Percentiles rank a stretch among this genome's conserved stretches.
Conservation (phyloP, 2,888 invertebrate genomes). For the Melinaea menophilus region DNA sequence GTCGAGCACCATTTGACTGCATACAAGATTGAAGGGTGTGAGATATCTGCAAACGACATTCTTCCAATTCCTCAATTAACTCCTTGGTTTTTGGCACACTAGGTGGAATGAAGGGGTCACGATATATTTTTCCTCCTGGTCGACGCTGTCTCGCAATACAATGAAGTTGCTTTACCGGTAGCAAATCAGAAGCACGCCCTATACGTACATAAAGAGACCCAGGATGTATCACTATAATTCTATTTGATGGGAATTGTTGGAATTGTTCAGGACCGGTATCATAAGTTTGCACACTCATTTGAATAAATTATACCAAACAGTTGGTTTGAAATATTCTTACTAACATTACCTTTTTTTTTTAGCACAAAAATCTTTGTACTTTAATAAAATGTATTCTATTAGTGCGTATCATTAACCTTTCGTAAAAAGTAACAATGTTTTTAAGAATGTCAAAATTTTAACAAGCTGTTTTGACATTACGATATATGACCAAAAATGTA, state of each 20-base stretch:
- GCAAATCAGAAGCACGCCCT: conserved; percentile 92
- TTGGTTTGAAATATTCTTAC: not conserved
- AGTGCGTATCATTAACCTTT: too few species aligned
- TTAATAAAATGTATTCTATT: too few species aligned
- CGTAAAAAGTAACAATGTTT: too few species aligned
- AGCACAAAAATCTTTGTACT: not conserved
- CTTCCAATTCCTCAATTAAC: conserved; percentile 87
- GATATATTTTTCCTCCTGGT: conserved; percentile 74
- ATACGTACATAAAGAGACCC: conserved; percentile 93
- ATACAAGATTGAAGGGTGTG: conserved; percentile 91
- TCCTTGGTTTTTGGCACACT: conserved; percentile 82
- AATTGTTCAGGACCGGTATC: conserved; percentile 67
- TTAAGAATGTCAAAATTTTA: too few species aligned
- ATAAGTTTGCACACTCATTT: conserved; percentile 60
- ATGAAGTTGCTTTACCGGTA: conserved; percentile 91
- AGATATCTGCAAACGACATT: conserved; percentile 88
- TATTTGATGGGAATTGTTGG: conserved; percentile 85
- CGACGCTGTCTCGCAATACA: conserved; percentile 86
- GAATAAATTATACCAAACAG: conserved; percentile 6
- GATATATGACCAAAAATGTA: too few species aligned
- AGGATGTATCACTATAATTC: conserved; percentile 95
- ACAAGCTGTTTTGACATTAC: too few species aligned
- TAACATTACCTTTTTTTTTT: not conserved
- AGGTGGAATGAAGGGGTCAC: conserved; percentile 82
- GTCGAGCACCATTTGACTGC: conserved; percentile 87